These are phyloP conservation scores for Oreochromis niloticus DNA, from an alignment of 2,113 vertebrate genomes.

Conservation along the genomic window DNA sequence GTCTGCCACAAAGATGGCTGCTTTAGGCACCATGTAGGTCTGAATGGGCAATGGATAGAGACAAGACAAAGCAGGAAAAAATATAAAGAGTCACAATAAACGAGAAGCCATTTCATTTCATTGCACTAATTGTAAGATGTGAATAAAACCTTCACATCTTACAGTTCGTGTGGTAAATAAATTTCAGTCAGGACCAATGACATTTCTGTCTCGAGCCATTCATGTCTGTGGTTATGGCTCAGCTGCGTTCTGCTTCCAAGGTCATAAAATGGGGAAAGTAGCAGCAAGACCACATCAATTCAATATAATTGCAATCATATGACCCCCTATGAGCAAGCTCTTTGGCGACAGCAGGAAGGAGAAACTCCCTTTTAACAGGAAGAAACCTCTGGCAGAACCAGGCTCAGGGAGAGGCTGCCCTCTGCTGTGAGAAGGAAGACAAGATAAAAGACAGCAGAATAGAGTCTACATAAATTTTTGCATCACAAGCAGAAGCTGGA, in stretches of 20 bases:
- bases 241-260: neutral
- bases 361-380: neutral
- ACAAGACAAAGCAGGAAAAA: neutral
- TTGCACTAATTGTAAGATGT: neutral
- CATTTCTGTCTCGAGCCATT: neutral
- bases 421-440: neutral
- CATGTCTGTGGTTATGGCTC: neutral
- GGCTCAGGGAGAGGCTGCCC: neutral
- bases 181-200: neutral
- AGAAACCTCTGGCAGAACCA: neutral
- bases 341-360: neutral
- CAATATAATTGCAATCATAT: neutral
- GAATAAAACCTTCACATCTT: neutral
- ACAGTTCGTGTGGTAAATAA: neutral
- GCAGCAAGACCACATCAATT: neutral
- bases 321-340: neutral
- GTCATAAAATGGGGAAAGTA: neutral
- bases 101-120: neutral
- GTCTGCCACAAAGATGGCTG: slow-evolving; percentile 80
- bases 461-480: neutral
- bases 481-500: neutral
- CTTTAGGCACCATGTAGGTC: slow-evolving; percentile 90
- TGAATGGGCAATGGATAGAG: slow-evolving; percentile 27
- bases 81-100: neutral
- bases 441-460: neutral